These are phyloP conservation scores for Polymixis flavicincta DNA, from an alignment of 2,888 invertebrate genomes.

Conservation along the genomic window DNA sequence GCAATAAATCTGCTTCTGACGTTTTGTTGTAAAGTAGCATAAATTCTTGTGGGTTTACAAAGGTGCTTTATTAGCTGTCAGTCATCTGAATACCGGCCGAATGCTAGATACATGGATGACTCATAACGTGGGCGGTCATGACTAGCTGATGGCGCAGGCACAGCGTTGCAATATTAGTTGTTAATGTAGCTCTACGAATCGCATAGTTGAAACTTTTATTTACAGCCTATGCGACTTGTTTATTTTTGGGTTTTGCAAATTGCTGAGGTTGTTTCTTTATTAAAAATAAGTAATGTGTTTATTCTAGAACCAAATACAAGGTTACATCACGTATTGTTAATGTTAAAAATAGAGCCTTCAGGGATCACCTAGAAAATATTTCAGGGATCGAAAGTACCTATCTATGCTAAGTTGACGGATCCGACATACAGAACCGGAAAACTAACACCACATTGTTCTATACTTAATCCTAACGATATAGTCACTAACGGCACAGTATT, in stretches of 20 bases:
- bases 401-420: not conserved
- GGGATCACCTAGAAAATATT: not conserved
- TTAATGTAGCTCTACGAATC: slow-evolving; percentile 13
- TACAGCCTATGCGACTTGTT: not conserved
- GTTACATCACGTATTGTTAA: not conserved
- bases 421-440: not conserved
- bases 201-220: not conserved
- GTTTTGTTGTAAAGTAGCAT: slow-evolving; percentile 14
- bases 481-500: slow-evolving; percentile 19
- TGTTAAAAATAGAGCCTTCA: not conserved
- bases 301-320: not conserved
- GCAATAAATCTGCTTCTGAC: slow-evolving; percentile 30
- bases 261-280: not conserved
- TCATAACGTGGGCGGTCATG: slow-evolving; percentile 39
- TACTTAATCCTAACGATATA: slow-evolving; percentile 19
- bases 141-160: slow-evolving; percentile 12
- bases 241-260: not conserved
- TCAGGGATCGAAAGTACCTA: not conserved
- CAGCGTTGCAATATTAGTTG: slow-evolving; percentile 23
- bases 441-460: not conserved
- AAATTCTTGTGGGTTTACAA: slow-evolving; percentile 31
- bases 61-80: slow-evolving; percentile 50
- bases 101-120: slow-evolving; percentile 44
- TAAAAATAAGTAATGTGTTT: not conserved
- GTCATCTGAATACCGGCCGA: slow-evolving; percentile 21